Conservation (phyloP, 1,140 invertebrate species). For the Fopius arisanus region DNA sequence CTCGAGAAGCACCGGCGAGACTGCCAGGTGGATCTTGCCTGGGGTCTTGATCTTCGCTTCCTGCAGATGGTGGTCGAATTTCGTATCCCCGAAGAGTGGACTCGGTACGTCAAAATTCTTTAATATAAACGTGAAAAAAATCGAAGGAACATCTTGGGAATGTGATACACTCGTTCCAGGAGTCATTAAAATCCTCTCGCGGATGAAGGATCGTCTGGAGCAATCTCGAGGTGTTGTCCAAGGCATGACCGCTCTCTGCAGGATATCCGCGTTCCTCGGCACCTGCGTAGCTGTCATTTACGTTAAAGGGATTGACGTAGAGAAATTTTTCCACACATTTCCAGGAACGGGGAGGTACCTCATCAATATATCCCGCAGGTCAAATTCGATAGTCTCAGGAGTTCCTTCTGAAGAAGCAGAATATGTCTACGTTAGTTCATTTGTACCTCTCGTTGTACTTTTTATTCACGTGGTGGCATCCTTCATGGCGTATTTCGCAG, state of each 20-base stretch:
- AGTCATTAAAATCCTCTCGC: conserved; percentile 65
- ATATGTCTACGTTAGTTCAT: conserved; percentile 48
- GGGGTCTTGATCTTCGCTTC: conserved; percentile 76
- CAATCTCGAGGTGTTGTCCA: conserved; percentile 75
- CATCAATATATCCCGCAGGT: conserved; percentile 59
- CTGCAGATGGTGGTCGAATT: conserved; percentile 88
- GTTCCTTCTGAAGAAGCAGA: not conserved
- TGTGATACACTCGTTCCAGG: conserved; percentile 47
- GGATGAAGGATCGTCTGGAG: conserved; percentile 67
- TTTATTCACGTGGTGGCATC: conserved; percentile 71
- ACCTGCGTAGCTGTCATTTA: conserved; percentile 68
- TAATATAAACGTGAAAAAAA: too few relatives aligned
- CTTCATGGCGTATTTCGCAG: conserved; percentile 76
- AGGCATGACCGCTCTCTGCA: conserved; percentile 73
- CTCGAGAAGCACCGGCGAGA: conserved; percentile 30
- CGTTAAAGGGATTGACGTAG: conserved; percentile 64
- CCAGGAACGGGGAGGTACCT: conserved; percentile 54
- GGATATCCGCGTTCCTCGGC: conserved; percentile 71
- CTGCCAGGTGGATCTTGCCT: conserved; percentile 71
- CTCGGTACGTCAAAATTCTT: conserved; percentile 54
- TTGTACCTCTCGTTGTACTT: conserved; percentile 68
- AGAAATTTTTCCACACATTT: conserved; percentile 69
- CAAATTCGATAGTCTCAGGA: not conserved
- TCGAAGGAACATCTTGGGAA: not conserved
- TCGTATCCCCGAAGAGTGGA: conserved; percentile 68